phyloP scores from a whole-genome alignment of 2,888 invertebrate genomes.

The Xanthia togata region DNA sequence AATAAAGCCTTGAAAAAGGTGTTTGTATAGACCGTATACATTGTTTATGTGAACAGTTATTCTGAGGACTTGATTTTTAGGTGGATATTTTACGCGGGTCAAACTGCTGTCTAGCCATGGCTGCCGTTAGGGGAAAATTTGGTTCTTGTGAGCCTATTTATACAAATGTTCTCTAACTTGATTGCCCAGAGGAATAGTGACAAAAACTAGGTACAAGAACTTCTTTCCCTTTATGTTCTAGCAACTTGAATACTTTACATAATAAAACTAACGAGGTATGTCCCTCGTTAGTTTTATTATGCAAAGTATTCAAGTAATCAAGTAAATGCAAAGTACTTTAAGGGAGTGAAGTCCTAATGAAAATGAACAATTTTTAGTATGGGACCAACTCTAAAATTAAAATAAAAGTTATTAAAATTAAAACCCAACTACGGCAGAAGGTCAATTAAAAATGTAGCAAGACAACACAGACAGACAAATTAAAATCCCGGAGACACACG shows the following conservation, averaged over 20 bases:
- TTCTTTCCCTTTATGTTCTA: not conserved
- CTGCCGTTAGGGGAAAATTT: not conserved
- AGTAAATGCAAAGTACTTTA: not conserved
- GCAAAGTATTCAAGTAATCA: too few species aligned
- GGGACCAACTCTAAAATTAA: not conserved
- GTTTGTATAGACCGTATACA: not conserved
- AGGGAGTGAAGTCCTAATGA: not conserved
- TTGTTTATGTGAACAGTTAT: not conserved
- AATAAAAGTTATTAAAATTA: too few species aligned
- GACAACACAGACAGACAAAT: too few species aligned
- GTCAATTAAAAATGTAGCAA: too few species aligned
- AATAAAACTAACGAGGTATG: not conserved
- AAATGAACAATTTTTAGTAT: not conserved
- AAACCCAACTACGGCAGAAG: too few species aligned
- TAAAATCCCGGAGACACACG: too few species aligned
- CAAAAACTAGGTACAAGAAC: not conserved
- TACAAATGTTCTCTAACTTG: not conserved
- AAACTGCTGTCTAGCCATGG: not conserved
- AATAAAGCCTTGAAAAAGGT: slow-evolving; percentile 2
- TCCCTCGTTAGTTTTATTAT: too few species aligned
- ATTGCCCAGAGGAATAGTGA: not conserved
- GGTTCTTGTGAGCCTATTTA: not conserved
- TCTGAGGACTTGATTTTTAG: not conserved
- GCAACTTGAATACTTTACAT: not conserved
- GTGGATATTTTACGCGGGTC: not conserved